Evolutionary conservation across 2,113 vertebrate species (phyloP), one percentile per base, ranked within the genome.

Genomic region (Penelope pileata): DNA sequence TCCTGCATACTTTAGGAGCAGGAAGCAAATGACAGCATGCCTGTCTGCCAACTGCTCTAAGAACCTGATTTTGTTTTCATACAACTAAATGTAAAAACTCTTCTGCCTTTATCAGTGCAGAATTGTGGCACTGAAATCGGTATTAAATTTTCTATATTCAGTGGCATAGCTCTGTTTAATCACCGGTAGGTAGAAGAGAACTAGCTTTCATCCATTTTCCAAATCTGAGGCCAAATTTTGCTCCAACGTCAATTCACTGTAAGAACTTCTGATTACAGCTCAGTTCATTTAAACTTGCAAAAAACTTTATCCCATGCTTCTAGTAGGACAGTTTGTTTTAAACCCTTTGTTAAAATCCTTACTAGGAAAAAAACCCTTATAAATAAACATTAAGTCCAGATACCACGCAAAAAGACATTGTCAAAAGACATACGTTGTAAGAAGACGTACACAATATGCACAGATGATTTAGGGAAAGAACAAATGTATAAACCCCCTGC

Each of bases 381-480:
- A 97, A 95, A 91, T 94, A 90, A 95, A 88, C 66, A 26, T 63
- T 68, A 94, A 90, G 80, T 78, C 78, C 91, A 95, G 81, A 68
- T 54, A 89, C 45, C 38, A 40, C 2, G 40, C 67, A 54, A 54
- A 30, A 30, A 32, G 53, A 27, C 27, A 13, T 19, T 56, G 53
- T 32, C 30, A 32, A 32, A 32, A 32, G 53, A 56, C 90, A 91
- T 75, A 60, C 88, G 75, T 19, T 82, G 82, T 36, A 70, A 85
- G 76, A 63, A 59, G 82, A 78, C 62, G n/a, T 83, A 90, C 56
- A 96, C 83, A 85, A 83, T 83, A 87, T 0, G 2, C 40, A 30
- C 50, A 88, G 91, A 94, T 88, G 86, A 95, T 77, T 86, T 72
- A 93, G 70, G 88, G 48, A 86, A 34, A 93, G 86, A 95, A 96